Base-by-base conservation (phyloP, 2,797 vertebrate species). In the Galago senegalensis region DNA sequence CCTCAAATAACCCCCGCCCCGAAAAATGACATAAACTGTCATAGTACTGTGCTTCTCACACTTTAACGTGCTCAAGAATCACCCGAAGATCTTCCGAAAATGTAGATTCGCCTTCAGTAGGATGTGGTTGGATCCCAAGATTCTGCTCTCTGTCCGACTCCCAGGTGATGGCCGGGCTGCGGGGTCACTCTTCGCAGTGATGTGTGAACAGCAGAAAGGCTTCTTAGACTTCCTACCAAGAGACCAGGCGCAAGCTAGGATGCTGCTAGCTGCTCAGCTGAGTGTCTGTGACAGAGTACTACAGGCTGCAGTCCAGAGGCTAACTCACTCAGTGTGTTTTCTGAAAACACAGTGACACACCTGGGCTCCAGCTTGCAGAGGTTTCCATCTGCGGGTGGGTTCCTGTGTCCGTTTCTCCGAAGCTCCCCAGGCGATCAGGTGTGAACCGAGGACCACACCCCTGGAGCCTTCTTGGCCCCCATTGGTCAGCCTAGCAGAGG, bases 281-380 rank as follows among this genome's bases (percentile, higher is more conserved):
- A 69, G 37, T 23, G 31, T 11, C 6, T 43, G 40, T 43, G 40
- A 5, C 3, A 0, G 53, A 70, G 56, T 2, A 1, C 14, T n/a
- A 0, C 0, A n/a, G 58, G 23, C 63, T 29, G 3, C 0, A 0
- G 20, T 2, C 20, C 69, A n/a, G 13, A 0, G 53, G 21, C 21
- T 43, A 13, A 77, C 3, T 3, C 67, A 75, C 3, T n/a, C 2
- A 0, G 7, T 25, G 13, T 27, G 34, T 6, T 87, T n/a, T 65
- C 20, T 34, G 27, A 84, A 70, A 11, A 34, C 10, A 27, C 34
- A 34, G 27, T 4, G 5, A 65, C 56, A 43, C 17, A 8, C 58
- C 73, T n/a, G 5, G 27, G 11, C 6, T 76, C 79, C 61, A 58
- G 3, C 5, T 70, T 0, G 0, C 29, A 56, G 80, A 73, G 34